Base-by-base conservation (phyloP, 2,888 invertebrate species). In the Troides aeacus region DNA sequence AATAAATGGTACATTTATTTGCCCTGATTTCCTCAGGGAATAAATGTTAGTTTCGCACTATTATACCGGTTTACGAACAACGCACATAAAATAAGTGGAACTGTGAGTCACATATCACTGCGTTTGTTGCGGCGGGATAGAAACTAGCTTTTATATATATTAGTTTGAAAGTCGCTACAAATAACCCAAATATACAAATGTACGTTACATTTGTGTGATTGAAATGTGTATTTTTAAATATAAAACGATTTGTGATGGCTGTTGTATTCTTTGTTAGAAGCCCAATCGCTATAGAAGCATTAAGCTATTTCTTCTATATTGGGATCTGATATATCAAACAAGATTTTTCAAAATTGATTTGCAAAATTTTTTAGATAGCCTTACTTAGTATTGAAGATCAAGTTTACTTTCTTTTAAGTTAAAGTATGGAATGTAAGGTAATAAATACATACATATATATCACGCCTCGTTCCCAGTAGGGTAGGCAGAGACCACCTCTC, bases 81-180 rank as follows among this genome's bases (percentile, higher is more conserved):
- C 46, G 36, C 36, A 17, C 57, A 57, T 63, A 63, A 62, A 68
- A 62, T 58, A 68, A 68, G 58, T 58, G 30, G n/a, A 42, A 36
- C n/a, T 30, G 36, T 58, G 42, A 57, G 57, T 10, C n/a, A 24
- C 24, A 60, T 30, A 59, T 42, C 57, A 57, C 61, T 39, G 21
- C 46, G 58, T 68, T 46, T 46, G 30, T 8, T 17, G 30, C 24
- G 42, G 6, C 42, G 21, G 46, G 10, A 30, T 39, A 58, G 15
- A 67, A 67, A 58, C 56, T 12, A 62, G 68, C 62, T 68, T 68
- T 68, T 63, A 63, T 58, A 63, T 46, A 63, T 58, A 62, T 68
- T 63, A 56, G n/a, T 62, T 56, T 46, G 39, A 62, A 57, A 42
- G 18, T 57, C 5, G 56, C 61, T 18, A 39, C 62, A n/a, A 59